A percentile compares a stretch with the other conserved stretches of the same genome.
These are phyloP conservation scores for Himalopsyche phryganea DNA, from an alignment of 1,140 invertebrate genomes.

Conservation along the genomic window DNA sequence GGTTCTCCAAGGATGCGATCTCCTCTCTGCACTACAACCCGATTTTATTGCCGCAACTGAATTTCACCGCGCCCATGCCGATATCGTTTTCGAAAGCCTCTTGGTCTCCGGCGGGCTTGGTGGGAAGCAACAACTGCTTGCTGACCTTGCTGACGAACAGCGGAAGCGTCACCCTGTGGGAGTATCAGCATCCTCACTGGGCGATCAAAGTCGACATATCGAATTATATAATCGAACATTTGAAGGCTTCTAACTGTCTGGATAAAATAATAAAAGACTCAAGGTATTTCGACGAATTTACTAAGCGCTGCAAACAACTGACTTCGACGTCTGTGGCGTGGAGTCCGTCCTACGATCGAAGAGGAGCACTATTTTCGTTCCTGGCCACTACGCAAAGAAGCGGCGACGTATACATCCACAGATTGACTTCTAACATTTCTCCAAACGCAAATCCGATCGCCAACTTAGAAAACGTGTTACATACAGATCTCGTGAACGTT, in stretches of 20 bases:
- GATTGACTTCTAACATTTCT: background rate
- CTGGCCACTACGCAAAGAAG: constrained; percentile 10
- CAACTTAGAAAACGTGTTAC: background rate
- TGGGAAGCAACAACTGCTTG: constrained; percentile 1
- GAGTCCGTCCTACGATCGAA: constrained; percentile 5
- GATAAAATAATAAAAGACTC: background rate
- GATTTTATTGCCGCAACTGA: constrained; percentile 6
- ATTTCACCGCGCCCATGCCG: background rate
- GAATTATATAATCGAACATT: background rate
- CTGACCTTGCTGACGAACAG: constrained; percentile 8
- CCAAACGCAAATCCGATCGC: background rate
- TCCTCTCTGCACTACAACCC: constrained; percentile 7
- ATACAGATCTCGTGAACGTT: constrained; percentile 1
- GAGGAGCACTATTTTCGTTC: background rate
- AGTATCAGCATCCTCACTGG: constrained; percentile 6
- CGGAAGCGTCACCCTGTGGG: constrained; percentile 15
- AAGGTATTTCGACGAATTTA: background rate
- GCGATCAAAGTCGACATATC: constrained; percentile 9
- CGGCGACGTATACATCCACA: constrained; percentile 15
- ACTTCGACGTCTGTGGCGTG: constrained; percentile 9
- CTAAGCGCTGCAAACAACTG: constrained; percentile 1
- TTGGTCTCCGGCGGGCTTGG: constrained; percentile 7
- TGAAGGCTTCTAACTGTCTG: background rate
- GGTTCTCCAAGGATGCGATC: constrained; percentile 5
- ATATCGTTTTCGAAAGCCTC: constrained; percentile 1